These are phyloP conservation scores for Pachycephus smyrnensis DNA, from an alignment of 2,888 invertebrate genomes.

Conservation along the genomic window DNA sequence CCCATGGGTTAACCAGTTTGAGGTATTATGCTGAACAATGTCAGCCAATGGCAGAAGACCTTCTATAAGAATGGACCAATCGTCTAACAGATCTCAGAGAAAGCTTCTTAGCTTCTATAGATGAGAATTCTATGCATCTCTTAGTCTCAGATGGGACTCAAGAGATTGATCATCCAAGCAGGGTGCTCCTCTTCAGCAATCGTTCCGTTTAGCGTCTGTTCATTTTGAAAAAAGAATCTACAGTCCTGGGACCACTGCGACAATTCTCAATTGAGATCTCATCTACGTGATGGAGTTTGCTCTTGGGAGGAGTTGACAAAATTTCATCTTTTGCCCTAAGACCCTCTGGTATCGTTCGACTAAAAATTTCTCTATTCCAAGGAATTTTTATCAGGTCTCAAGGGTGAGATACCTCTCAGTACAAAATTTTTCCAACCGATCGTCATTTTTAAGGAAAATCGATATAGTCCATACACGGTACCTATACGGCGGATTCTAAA, in stretches of 20 bases:
- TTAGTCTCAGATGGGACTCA: neutral
- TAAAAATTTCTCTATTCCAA: neutral
- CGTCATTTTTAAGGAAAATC: neutral
- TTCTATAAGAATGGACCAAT: neutral
- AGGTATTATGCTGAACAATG: neutral
- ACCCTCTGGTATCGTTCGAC: neutral
- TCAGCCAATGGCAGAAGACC: neutral
- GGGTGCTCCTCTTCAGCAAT: neutral
- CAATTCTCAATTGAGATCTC: neutral
- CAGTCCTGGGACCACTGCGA: neutral
- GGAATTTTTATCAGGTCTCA: neutral
- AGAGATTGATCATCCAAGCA: neutral
- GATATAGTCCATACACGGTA: neutral
- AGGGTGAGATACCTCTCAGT: too few species aligned
- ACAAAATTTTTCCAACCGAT: too few species aligned
- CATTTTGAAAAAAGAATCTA: neutral
- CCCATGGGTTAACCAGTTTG: neutral
- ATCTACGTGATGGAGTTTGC: neutral
- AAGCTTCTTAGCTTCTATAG: neutral
- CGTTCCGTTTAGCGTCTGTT: neutral
- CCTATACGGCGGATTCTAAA: neutral
- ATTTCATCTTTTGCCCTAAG: neutral
- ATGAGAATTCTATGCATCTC: neutral
- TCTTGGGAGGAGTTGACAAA: neutral
- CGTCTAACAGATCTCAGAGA: neutral